Conservation (phyloP, 2,797 vertebrate species). For the Bradypodion ventrale region DNA sequence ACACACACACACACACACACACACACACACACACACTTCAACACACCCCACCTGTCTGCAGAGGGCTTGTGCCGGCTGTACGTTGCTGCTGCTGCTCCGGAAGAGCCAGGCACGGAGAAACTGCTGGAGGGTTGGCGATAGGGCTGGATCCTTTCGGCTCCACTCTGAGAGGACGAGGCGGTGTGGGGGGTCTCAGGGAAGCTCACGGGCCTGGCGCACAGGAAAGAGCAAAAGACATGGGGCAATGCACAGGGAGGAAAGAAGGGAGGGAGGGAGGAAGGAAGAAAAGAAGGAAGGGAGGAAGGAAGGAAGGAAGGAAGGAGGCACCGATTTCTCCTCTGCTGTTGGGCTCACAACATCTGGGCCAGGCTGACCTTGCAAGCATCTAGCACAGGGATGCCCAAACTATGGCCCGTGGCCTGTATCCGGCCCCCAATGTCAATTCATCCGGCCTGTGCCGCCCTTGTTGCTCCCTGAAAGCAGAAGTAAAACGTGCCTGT, state of each 20-base stretch:
- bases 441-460: no score
- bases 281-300: background rate
- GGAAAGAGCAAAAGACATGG: background rate
- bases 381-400: no score
- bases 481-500: no score
- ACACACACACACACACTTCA: no score
- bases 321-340: no score
- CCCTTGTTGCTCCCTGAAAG: no score
- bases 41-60: conserved; percentile 81
- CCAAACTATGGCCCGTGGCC: no score
- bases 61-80: conserved; percentile 86
- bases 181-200: conserved; percentile 91
- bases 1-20: background rate
- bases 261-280: background rate
- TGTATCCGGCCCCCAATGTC: no score
- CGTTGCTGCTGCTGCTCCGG: conserved; percentile 61
- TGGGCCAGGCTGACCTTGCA: background rate
- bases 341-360: no score
- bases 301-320: background rate
- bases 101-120: conserved; percentile 84
- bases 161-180: conserved; percentile 76
- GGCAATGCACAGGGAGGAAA: background rate
- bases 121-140: conserved; percentile 91
- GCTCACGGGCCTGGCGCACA: conserved; percentile 84
- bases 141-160: conserved; percentile 80